Evolutionary conservation across 2,888 invertebrate species (phyloP).

Genomic region (Yponomeuta plumbellus): DNA sequence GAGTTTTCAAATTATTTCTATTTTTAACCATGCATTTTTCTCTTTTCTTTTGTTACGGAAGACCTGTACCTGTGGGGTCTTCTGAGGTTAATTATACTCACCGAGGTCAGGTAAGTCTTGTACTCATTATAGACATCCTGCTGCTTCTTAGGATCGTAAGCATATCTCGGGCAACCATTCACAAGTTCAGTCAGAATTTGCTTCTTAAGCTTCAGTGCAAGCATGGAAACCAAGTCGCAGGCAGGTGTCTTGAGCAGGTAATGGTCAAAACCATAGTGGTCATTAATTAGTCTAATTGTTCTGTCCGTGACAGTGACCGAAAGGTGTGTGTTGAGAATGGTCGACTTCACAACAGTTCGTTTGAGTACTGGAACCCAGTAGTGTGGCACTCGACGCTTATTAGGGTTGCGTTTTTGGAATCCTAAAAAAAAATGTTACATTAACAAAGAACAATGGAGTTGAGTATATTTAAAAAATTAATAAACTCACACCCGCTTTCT

Average conservation of each 20-base stretch:
- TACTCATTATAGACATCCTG: conserved; percentile 86
- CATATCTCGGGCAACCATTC: conserved; percentile 80
- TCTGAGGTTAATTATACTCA: conserved; percentile 77
- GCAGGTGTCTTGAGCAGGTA: conserved; percentile 96
- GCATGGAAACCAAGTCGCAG: conserved; percentile 90
- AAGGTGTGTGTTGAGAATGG: conserved; percentile 91
- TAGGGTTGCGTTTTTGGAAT: conserved; percentile 80
- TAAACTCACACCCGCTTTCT: no score
- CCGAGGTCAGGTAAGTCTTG: conserved; percentile 86
- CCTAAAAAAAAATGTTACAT: conserved; percentile 50
- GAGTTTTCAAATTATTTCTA: no score
- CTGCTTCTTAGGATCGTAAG: conserved; percentile 80
- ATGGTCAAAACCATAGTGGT: conserved; percentile 94
- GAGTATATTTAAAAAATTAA: no score
- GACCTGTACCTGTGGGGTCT: no score
- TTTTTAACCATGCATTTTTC: no score
- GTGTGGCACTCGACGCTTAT: conserved; percentile 82
- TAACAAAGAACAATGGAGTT: no score
- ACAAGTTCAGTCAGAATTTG: conserved; percentile 86
- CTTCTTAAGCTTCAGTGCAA: conserved; percentile 91
- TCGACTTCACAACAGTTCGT: conserved; percentile 90
- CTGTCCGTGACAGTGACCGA: conserved; percentile 89
- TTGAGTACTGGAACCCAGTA: conserved; percentile 92
- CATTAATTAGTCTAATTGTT: conserved; percentile 89
- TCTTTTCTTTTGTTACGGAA: no score